These are phyloP conservation scores for Lophochroa leadbeateri DNA, from an alignment of 2,113 vertebrate species.

Conservation along the genomic window DNA sequence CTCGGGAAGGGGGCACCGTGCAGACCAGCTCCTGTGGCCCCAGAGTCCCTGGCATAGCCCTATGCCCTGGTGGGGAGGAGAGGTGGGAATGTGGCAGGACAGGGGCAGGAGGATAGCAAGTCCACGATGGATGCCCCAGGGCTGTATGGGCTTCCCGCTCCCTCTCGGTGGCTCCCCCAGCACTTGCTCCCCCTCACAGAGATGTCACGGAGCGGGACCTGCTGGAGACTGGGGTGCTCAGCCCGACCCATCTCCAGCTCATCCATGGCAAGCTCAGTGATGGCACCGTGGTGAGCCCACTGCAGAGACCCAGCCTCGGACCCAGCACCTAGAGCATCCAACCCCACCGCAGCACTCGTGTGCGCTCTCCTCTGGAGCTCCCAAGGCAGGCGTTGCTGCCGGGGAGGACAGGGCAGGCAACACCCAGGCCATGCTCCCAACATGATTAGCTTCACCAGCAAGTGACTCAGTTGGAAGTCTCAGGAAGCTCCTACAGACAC, in stretches of 20 bases:
- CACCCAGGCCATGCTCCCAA: background rate
- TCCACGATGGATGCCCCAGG: rapidly evolving
- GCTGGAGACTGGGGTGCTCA: constrained; percentile 64
- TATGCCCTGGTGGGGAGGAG: rapidly evolving
- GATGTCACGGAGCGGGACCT: background rate
- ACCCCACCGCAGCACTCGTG: rapidly evolving
- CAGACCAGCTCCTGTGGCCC: background rate
- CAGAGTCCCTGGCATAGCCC: background rate
- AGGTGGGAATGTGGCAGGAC: background rate
- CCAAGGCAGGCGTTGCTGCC: background rate
- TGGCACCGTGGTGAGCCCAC: background rate
- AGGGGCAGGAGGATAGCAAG: background rate
- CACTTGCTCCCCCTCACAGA: background rate
- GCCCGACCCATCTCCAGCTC: constrained; percentile 65
- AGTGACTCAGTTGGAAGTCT: background rate
- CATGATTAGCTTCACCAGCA: background rate
- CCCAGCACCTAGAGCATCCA: background rate
- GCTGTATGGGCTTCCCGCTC: rapidly evolving
- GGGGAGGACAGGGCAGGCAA: background rate
- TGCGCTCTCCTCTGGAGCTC: background rate
- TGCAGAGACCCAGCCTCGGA: background rate
- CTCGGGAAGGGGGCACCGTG: rapidly evolving
- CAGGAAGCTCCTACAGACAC: background rate
- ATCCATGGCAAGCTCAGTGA: constrained; percentile 70
- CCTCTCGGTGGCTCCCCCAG: background rate